Evolutionary conservation across 2,113 vertebrate genomes (phyloP).

Genomic region (Etheostoma spectabile): DNA sequence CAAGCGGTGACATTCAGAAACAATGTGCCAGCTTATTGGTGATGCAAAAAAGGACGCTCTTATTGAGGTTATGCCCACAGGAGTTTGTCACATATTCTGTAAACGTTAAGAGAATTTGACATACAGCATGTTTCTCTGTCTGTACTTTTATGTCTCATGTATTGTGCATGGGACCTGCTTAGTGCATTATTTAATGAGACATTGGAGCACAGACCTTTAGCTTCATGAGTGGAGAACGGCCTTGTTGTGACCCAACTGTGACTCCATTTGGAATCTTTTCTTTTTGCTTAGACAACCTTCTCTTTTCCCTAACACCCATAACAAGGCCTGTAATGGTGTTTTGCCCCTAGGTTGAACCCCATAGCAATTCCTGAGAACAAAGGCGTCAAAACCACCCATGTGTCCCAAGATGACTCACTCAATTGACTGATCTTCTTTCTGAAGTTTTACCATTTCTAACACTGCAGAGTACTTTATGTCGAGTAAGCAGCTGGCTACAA

Average conservation of each 20-base stretch:
- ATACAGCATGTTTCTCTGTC: conserved; percentile 30
- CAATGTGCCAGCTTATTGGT: conserved; percentile 5
- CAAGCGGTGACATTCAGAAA: not conserved
- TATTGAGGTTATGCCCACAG: conserved; percentile 5
- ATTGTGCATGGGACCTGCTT: conserved; percentile 40
- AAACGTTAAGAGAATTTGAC: conserved; percentile 24
- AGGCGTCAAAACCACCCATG: conserved; percentile 10
- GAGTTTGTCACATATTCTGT: conserved; percentile 10
- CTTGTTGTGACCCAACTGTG: not conserved
- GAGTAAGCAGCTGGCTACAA: not conserved
- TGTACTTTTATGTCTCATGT: conserved; percentile 35
- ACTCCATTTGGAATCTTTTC: not conserved
- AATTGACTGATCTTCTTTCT: conserved; percentile 6
- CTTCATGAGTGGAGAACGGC: not conserved
- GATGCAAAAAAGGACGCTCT: conserved; percentile 23
- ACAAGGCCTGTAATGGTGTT: not conserved
- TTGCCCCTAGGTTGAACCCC: conserved; percentile 23
- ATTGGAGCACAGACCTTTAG: not conserved
- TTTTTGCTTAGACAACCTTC: conserved; percentile 16
- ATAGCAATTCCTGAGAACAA: conserved; percentile 20
- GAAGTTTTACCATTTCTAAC: conserved; percentile 10
- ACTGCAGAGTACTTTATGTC: too few relatives aligned
- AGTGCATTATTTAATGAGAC: conserved; percentile 37
- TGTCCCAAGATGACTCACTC: conserved; percentile 27
- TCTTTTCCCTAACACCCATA: not conserved